Conservation (phyloP, 2,888 invertebrate genomes). For the Taphrorychus bicolor region DNA sequence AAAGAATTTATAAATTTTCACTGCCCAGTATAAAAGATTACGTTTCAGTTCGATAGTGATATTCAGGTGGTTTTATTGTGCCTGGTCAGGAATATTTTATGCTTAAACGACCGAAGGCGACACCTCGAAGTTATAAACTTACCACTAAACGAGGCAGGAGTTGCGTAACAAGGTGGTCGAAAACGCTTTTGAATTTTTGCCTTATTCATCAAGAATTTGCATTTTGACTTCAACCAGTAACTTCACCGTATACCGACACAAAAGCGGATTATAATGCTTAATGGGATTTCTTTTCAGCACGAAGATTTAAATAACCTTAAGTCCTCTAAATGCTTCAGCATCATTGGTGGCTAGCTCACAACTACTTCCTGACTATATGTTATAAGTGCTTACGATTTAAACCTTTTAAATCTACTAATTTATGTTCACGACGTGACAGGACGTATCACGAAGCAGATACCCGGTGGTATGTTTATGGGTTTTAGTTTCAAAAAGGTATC, state of each 20-base stretch:
- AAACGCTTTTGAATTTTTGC: too few relatives aligned
- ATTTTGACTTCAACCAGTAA: too few relatives aligned
- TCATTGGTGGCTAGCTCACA: background rate
- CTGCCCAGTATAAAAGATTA: background rate
- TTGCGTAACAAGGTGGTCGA: slow-evolving; percentile 6
- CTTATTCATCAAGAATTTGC: too few relatives aligned
- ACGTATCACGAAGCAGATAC: slow-evolving; percentile 33
- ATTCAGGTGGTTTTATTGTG: slow-evolving; percentile 3
- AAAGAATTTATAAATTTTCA: background rate
- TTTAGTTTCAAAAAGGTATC: slow-evolving; percentile 14
- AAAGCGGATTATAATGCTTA: too few relatives aligned
- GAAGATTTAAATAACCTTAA: background rate
- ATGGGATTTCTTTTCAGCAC: background rate
- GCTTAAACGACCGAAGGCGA: background rate
- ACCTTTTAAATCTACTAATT: slow-evolving; percentile 32
- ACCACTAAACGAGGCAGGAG: background rate
- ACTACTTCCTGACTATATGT: background rate
- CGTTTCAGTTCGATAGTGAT: background rate
- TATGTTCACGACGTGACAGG: slow-evolving; percentile 37
- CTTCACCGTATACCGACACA: too few relatives aligned
- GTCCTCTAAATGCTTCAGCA: background rate
- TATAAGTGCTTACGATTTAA: slow-evolving; percentile 7
- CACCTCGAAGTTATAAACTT: background rate
- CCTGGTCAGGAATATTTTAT: background rate
- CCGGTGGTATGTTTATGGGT: slow-evolving; percentile 35